Evolutionary conservation across 2,888 invertebrate species (phyloP).

Genomic region (Cerastis leucographa): DNA sequence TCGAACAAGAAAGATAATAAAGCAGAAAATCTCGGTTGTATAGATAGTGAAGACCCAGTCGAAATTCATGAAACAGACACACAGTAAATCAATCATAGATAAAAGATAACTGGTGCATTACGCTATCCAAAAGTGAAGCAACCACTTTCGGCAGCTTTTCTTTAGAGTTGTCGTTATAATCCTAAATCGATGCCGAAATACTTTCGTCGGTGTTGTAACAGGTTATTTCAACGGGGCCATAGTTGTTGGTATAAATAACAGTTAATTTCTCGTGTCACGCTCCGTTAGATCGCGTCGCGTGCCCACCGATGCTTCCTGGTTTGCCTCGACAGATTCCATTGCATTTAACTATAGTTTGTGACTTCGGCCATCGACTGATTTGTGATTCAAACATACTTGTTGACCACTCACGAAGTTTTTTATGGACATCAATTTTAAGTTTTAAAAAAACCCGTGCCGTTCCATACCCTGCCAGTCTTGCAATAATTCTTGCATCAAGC

Average conservation of each 20-base stretch:
- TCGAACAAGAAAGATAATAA: slow-evolving; percentile 65
- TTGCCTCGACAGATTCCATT: slow-evolving; percentile 74
- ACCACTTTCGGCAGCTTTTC: slow-evolving; percentile 60
- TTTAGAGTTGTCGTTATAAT: slow-evolving; percentile 64
- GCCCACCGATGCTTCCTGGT: slow-evolving; percentile 84
- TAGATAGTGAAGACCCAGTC: slow-evolving; percentile 28
- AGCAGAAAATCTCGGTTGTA: slow-evolving; percentile 41
- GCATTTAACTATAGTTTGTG: slow-evolving; percentile 71
- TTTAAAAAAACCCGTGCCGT: slow-evolving; percentile 10
- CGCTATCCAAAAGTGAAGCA: slow-evolving; percentile 53
- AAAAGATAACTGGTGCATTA: slow-evolving; percentile 37
- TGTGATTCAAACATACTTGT: slow-evolving; percentile 16
- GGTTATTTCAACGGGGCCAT: slow-evolving; percentile 81
- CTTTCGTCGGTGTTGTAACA: slow-evolving; percentile 83
- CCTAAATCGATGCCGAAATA: slow-evolving; percentile 78
- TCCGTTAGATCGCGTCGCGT: slow-evolving; percentile 88
- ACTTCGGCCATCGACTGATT: slow-evolving; percentile 60
- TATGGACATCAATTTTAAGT: slow-evolving; percentile 20
- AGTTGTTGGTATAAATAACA: slow-evolving; percentile 85
- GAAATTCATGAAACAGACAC: slow-evolving; percentile 38
- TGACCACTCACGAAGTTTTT: slow-evolving; percentile 16
- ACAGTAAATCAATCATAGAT: slow-evolving; percentile 48
- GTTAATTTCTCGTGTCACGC: slow-evolving; percentile 89
- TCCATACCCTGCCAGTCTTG: slow-evolving; percentile 8
- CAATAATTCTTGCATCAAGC: slow-evolving; percentile 31